Evolutionary conservation across 35 echinoderm and acorn worm genomes (phyloP).

Genomic region (Hemicentrotus pulcherrimus): DNA sequence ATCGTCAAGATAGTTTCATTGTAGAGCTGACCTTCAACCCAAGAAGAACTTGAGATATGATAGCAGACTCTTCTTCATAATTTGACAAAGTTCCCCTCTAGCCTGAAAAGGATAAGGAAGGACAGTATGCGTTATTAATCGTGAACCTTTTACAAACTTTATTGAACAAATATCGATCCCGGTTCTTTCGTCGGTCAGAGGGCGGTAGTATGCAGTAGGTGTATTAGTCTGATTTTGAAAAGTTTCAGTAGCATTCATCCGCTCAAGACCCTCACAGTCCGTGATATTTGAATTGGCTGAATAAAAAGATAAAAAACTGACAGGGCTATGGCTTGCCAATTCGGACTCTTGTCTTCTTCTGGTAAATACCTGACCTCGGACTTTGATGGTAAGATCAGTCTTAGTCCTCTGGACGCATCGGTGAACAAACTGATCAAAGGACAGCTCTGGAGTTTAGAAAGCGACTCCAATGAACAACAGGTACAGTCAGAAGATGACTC

Average conservation of each 20-base stretch:
- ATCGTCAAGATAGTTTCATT: not conserved
- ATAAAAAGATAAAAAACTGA: not conserved
- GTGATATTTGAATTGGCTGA: not conserved
- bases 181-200: not conserved
- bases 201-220: not conserved
- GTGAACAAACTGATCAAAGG: slow-evolving; percentile 3
- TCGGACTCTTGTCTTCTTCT: not conserved
- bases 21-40: not conserved
- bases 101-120: not conserved
- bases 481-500: not conserved
- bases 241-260: too few species aligned
- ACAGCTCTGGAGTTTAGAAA: slow-evolving; percentile 31
- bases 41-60: not conserved
- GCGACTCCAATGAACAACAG: not conserved
- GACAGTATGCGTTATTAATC: not conserved
- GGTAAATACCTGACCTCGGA: slow-evolving; percentile 29
- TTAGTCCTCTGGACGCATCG: not conserved
- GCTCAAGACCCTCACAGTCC: not conserved
- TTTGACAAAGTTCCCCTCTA: not conserved
- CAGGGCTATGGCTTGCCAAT: not conserved
- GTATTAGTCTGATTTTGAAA: not conserved
- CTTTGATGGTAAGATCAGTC: slow-evolving; percentile 36
- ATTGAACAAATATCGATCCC: not conserved
- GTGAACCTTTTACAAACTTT: not conserved
- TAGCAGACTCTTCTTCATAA: not conserved